phyloP scores from a whole-genome alignment of 2,113 vertebrate species.

The Rhabdornis inornatus region DNA sequence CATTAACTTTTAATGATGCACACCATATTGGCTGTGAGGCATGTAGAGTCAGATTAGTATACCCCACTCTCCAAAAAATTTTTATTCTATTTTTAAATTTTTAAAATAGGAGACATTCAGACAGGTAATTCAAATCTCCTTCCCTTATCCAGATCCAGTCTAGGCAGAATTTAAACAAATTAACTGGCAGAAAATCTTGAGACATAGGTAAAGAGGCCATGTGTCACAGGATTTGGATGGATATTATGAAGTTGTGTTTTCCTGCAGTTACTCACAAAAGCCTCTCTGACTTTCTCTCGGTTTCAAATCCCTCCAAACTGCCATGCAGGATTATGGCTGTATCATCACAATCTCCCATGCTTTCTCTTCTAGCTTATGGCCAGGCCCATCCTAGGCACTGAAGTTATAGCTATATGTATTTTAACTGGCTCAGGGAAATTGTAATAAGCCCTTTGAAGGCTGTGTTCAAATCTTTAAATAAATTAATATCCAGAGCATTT shows the following conservation, averaged over 20 bases:
- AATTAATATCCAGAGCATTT: neutral
- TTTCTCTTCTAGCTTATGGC: neutral
- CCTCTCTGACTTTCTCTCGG: fast-evolving
- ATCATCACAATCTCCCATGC: neutral
- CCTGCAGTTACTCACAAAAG: neutral
- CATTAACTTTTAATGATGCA: conserved; percentile 7
- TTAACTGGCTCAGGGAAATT: neutral
- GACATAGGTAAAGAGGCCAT: too few species aligned
- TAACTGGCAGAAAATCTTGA: neutral
- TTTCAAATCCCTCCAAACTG: neutral
- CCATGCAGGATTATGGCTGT: fast-evolving
- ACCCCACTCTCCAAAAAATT: neutral
- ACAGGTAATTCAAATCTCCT: neutral
- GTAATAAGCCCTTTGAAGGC: neutral
- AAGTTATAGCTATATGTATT: neutral
- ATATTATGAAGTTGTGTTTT: neutral
- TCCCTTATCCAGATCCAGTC: neutral
- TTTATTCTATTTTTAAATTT: neutral
- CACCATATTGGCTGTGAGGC: neutral
- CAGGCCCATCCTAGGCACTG: neutral
- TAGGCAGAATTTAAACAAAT: neutral
- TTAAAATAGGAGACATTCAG: neutral
- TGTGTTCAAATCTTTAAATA: neutral
- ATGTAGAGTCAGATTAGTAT: neutral
- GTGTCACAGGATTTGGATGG: neutral